Conservation (phyloP, 1,140 invertebrate genomes). For the Heterodera carotae region DNA sequence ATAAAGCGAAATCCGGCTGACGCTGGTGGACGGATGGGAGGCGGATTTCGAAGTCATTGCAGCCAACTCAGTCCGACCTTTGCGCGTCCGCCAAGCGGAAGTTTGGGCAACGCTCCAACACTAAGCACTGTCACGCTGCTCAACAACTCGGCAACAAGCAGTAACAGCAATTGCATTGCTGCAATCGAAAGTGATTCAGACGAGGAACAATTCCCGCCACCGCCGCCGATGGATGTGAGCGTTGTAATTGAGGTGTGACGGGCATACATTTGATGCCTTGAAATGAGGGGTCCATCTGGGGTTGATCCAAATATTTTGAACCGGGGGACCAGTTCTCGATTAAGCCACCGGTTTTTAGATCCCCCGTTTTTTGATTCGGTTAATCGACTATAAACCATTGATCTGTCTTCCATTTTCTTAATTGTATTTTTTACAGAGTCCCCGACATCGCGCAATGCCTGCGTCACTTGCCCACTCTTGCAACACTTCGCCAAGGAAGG, state of each 20-base stretch:
- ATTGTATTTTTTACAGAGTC: neutral
- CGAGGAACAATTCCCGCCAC: constrained; percentile 60
- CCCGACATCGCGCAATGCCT: constrained; percentile 13
- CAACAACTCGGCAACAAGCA: neutral
- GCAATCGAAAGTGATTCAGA: constrained; percentile 55
- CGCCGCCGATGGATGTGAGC: constrained; percentile 37
- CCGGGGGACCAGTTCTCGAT: no score
- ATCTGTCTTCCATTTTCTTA: neutral
- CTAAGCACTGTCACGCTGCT: constrained; percentile 19
- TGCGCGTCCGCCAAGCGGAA: constrained; percentile 11
- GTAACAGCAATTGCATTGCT: neutral
- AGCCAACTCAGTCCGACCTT: constrained; percentile 5
- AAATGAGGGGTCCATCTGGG: constrained; percentile 21
- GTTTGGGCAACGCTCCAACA: constrained; percentile 22
- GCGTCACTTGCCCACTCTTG: neutral
- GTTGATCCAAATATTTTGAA: no score
- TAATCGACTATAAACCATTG: no score
- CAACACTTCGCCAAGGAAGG: neutral
- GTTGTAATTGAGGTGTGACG: neutral
- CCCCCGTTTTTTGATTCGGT: no score
- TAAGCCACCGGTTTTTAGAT: no score
- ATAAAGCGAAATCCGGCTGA: constrained; percentile 35
- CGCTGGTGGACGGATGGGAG: neutral
- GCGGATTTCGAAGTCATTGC: neutral
- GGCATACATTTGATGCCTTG: no score